A percentile compares a stretch with the other conserved stretches of the same genome.
phyloP scores from a whole-genome alignment of 2,113 vertebrate genomes.

The Grammomys dolichurus region DNA sequence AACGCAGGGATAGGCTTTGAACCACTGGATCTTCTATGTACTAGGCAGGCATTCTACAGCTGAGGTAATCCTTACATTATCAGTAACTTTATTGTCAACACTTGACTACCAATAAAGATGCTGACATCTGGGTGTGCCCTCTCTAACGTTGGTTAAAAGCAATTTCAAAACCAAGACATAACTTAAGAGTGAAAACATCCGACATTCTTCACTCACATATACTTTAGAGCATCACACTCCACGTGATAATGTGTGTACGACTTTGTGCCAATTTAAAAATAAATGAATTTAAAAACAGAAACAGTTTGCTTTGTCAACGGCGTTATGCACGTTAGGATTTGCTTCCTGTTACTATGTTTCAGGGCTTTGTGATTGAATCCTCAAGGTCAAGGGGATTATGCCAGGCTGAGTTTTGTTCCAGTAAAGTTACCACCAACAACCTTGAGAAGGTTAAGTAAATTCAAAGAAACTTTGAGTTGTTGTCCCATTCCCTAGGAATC shows the following conservation, averaged over 20 bases:
- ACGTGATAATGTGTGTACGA: background rate
- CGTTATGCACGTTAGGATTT: background rate
- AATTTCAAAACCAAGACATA: background rate
- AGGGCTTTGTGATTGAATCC: too few relatives aligned
- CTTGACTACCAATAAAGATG: background rate
- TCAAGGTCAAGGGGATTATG: background rate
- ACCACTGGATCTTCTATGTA: background rate
- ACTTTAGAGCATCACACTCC: background rate
- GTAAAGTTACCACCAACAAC: background rate
- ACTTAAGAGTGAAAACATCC: background rate
- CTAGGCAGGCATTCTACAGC: background rate
- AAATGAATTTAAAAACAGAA: background rate
- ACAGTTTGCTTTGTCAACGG: background rate
- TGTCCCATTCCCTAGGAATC: background rate
- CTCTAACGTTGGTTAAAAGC: background rate
- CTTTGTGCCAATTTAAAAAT: background rate
- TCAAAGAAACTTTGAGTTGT: background rate
- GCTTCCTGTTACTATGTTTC: background rate
- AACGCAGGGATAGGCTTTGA: background rate
- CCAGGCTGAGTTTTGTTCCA: background rate
- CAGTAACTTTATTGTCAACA: background rate
- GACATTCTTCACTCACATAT: background rate
- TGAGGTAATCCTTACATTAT: background rate
- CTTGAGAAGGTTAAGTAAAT: background rate
- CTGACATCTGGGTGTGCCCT: background rate